Evolutionary conservation across 2,888 invertebrate species (phyloP).

Genomic region (Phyllotreta cruciferae): DNA sequence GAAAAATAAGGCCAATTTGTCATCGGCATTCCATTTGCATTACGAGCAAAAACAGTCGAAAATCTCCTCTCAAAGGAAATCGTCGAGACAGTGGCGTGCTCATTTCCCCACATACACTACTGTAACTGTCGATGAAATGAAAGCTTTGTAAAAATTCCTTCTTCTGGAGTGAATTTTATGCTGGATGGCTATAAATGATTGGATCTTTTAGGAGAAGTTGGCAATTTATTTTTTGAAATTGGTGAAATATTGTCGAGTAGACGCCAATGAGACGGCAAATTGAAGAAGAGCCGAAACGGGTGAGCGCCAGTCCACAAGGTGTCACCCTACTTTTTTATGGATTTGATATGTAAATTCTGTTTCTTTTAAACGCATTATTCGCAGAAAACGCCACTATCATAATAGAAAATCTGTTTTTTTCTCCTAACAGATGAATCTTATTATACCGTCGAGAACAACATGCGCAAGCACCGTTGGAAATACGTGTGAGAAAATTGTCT

Average conservation of each 20-base stretch:
- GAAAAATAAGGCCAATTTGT: conserved; percentile 42
- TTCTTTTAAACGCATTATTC: conserved; percentile 16
- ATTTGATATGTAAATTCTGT: conserved; percentile 17
- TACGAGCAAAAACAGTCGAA: conserved; percentile 28
- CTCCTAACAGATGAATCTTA: no score
- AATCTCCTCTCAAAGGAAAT: conserved; percentile 13
- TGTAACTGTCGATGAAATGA: no score
- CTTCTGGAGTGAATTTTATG: no score
- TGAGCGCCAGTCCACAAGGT: conserved; percentile 8
- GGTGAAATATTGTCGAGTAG: no score
- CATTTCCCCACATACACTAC: not conserved
- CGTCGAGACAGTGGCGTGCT: conserved; percentile 3
- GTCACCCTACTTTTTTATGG: conserved; percentile 18
- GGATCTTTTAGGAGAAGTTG: no score
- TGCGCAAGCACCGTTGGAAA: no score
- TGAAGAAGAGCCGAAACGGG: conserved; percentile 10
- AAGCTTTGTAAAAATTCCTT: no score
- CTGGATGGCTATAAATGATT: no score
- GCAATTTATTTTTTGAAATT: no score
- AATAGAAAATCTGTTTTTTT: conserved; percentile 13
- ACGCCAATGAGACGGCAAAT: not conserved
- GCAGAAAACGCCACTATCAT: conserved; percentile 17
- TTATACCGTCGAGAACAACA: no score
- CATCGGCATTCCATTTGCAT: conserved; percentile 35
- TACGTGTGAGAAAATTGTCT: no score